Evolutionary conservation across 2,113 vertebrate genomes (phyloP), one percentile per base, ranked within the genome.

Genomic region (Alouatta palliata): DNA sequence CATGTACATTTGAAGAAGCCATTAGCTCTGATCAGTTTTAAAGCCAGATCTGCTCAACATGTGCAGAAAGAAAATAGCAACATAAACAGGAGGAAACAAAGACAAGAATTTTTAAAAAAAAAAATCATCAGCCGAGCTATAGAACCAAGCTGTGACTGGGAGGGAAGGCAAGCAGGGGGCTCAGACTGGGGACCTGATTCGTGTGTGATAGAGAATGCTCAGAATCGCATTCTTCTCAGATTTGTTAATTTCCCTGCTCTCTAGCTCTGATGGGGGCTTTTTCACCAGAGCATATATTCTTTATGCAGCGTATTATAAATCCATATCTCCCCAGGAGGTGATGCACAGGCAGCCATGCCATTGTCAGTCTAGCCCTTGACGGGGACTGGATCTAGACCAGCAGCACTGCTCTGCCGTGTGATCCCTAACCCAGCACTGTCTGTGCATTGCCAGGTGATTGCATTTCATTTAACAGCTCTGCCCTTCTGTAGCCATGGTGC

Each of bases 41-140:
- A 86, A 75, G 89, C 77, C 43, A 87, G 94, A 96, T 49, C 80
- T 61, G 58, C 71, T 97, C 76, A 25, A 85, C 95, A 79, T 79
- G 86, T 64, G 54, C 88, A 86, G 93, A 83, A 94, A 95, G 89
- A 80, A 96, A 96, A 94, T 30, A 96, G 90, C 90, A 95, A 93
- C 90, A 96, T 68, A 91, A 96, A 96, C 80, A 56, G 75, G 70
- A 75, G 71, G 84, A 93, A 95, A 97, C 70, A 93, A 96, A 97
- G 84, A 87, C 32, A 89, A 68, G 92, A 73, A 88, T 91, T 93
- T 27, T 58, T 58, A 14, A 16, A 16, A 4, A 16, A 40, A 58
- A 68, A 87, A 94, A 95, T 40, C 73, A 87, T 61, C 58, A 86
- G 61, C 70, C 19, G 40, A 90, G 54, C 87, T 90, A 56, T 76